Evolutionary conservation across 2,113 vertebrate genomes (phyloP).

Genomic region (Leuciscus idus): DNA sequence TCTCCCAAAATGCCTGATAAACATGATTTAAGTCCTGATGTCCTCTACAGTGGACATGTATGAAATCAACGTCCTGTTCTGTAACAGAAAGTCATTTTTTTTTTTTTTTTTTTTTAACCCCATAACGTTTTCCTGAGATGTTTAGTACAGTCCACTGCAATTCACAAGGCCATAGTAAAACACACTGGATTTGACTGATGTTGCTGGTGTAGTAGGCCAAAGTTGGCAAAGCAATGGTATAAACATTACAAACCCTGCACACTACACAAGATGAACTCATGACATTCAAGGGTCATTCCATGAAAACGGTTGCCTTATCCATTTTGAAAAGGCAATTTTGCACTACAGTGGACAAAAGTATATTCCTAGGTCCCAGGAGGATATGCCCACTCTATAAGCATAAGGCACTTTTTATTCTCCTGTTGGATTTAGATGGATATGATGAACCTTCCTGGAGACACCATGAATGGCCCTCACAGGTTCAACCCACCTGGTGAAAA

Average conservation of each 20-base stretch:
- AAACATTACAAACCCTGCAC: constrained; percentile 3
- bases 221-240: background rate
- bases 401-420: background rate
- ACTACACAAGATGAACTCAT: background rate
- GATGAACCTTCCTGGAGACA: constrained; percentile 16
- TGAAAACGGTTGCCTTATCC: background rate
- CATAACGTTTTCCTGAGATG: too few relatives aligned
- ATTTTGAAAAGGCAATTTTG: background rate
- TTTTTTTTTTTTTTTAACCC: too few relatives aligned
- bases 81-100: too few relatives aligned
- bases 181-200: background rate
- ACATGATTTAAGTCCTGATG: too few relatives aligned
- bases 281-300: background rate
- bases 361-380: too few relatives aligned
- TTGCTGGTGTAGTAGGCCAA: background rate
- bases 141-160: constrained; percentile 3
- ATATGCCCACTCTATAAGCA: too few relatives aligned
- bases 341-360: too few relatives aligned
- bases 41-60: too few relatives aligned
- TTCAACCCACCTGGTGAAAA: too few relatives aligned
- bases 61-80: too few relatives aligned
- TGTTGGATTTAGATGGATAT: background rate
- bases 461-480: too few relatives aligned
- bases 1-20: too few relatives aligned
- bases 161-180: background rate